phyloP scores from a whole-genome alignment of 2,797 vertebrate species.

The Rhincodon typus region DNA sequence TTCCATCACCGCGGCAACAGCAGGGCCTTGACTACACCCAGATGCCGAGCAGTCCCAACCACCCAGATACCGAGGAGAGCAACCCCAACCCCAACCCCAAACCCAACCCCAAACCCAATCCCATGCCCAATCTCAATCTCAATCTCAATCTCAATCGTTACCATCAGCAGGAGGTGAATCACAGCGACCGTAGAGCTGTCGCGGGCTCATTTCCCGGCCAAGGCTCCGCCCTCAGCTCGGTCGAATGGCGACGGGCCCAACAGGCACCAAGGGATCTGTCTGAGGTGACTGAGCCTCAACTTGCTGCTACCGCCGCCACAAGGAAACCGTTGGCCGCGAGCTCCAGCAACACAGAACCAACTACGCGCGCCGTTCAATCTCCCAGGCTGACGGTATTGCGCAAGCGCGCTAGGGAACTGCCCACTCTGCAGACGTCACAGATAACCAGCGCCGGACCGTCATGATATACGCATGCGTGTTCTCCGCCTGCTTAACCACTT shows the following conservation, averaged over 20 bases:
- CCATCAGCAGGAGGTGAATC: not conserved
- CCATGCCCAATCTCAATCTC: too few relatives aligned
- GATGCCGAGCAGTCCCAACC: too few relatives aligned
- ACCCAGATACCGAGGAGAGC: too few relatives aligned
- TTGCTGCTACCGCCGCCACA: not conserved
- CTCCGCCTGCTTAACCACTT: not conserved
- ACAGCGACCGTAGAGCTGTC: not conserved
- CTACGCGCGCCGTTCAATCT: not conserved
- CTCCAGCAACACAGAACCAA: not conserved
- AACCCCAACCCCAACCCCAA: too few relatives aligned
- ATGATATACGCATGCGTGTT: not conserved
- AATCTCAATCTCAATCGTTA: not conserved
- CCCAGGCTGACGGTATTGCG: not conserved
- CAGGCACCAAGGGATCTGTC: not conserved
- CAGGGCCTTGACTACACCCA: not conserved
- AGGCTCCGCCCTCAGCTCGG: not conserved
- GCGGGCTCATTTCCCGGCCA: not conserved
- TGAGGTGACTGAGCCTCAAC: not conserved
- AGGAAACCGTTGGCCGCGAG: not conserved
- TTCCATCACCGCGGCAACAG: not conserved
- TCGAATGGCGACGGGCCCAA: not conserved
- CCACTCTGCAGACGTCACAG: not conserved
- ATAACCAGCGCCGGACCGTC: not conserved
- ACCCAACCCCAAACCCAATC: too few relatives aligned
- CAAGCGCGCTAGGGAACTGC: not conserved